Percentiles rank a stretch among this genome's conserved stretches.
Evolutionary conservation across 2,888 invertebrate genomes (phyloP).

Genomic region (Pristionchus entomophagus): DNA sequence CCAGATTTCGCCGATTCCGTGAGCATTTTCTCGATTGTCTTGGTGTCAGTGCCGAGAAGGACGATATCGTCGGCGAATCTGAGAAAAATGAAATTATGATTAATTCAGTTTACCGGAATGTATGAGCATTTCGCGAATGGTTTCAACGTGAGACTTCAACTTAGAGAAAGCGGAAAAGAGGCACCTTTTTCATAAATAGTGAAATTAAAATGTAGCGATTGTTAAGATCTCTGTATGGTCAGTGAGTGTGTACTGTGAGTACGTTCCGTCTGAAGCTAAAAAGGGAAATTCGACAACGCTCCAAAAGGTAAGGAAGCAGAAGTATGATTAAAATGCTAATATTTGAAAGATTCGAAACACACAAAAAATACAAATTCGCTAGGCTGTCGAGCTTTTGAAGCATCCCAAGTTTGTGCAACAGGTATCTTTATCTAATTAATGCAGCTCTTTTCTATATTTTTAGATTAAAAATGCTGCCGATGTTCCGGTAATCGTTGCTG

Average conservation of each 20-base stretch:
- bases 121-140: neutral
- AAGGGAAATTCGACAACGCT: neutral
- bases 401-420: neutral
- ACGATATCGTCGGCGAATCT: neutral
- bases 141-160: neutral
- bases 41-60: too few species aligned
- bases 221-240: neutral
- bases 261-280: neutral
- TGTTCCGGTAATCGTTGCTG: conserved; percentile 57
- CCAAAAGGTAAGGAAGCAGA: neutral
- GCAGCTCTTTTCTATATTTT: neutral
- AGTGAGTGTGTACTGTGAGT: neutral
- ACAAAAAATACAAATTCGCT: neutral
- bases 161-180: neutral
- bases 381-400: neutral
- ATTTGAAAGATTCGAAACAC: neutral
- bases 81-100: neutral
- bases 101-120: neutral
- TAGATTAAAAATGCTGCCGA: conserved; percentile 26
- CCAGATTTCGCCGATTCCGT: too few species aligned
- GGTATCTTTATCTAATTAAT: too few species aligned
- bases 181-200: neutral
- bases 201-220: neutral
- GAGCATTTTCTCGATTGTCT: too few species aligned
- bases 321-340: neutral